Evolutionary conservation across 2,888 invertebrate species (phyloP).

Genomic region (Hypsopygia costalis): DNA sequence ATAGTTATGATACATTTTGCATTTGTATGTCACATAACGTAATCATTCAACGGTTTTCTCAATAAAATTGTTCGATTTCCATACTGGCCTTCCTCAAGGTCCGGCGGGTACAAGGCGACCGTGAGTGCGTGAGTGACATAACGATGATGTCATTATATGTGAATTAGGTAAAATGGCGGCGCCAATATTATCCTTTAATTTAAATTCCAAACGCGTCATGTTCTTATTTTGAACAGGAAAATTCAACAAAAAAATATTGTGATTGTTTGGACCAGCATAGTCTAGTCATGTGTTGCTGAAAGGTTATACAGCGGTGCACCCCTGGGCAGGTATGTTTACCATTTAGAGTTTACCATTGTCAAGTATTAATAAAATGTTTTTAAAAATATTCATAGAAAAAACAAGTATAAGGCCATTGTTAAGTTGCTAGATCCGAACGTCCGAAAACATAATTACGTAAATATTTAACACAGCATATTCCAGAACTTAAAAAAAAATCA

Average conservation of each 20-base stretch:
- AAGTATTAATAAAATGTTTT: too few species aligned
- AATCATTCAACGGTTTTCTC: not conserved
- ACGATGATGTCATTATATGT: constrained; percentile 19
- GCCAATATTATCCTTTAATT: not conserved
- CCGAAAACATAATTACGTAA: too few species aligned
- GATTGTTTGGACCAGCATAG: not conserved
- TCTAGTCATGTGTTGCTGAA: too few species aligned
- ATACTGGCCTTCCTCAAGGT: constrained; percentile 14
- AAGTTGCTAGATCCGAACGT: too few species aligned
- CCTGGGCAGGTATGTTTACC: too few species aligned
- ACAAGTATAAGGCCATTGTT: too few species aligned
- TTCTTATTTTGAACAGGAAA: too few species aligned
- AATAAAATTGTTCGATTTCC: not conserved
- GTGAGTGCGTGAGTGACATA: constrained; percentile 1
- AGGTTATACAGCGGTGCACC: too few species aligned
- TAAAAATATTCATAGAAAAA: too few species aligned
- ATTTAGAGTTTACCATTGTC: too few species aligned
- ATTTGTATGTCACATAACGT: too few species aligned
- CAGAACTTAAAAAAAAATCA: constrained; percentile 14
- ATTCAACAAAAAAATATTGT: not conserved
- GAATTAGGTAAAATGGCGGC: constrained; percentile 27
- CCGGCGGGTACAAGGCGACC: constrained; percentile 7
- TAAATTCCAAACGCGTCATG: not conserved
- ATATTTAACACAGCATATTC: constrained; percentile 12
- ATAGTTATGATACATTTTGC: too few species aligned